A percentile compares a stretch with the other conserved stretches of the same genome.
Conservation (phyloP, 2,888 invertebrate species). For the Cataglyphis cursor region DNA sequence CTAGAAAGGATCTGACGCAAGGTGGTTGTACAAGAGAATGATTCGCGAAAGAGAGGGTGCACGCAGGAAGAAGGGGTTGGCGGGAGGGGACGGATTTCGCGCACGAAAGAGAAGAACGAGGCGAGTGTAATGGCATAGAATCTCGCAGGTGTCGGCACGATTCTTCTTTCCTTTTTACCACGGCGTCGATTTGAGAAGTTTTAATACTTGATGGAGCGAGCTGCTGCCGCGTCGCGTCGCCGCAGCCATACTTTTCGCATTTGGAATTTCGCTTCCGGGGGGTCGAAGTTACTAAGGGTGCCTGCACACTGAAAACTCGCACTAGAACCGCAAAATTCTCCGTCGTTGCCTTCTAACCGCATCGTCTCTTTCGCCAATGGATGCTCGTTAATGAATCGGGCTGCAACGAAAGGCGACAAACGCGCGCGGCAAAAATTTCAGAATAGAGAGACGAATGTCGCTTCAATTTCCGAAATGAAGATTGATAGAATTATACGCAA, state of each 20-base stretch:
- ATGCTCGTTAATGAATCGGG: constrained; percentile 15
- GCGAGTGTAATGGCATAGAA: constrained; percentile 74
- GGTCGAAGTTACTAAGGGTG: neutral
- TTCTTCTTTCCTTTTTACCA: constrained; percentile 75
- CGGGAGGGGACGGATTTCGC: constrained; percentile 22
- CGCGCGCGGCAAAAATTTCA: constrained; percentile 18
- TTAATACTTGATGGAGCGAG: constrained; percentile 81
- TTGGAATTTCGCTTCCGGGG: constrained; percentile 49
- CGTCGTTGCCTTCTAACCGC: constrained; percentile 5
- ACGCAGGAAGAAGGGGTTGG: neutral
- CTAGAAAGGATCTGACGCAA: constrained; percentile 42
- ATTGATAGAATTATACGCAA: neutral
- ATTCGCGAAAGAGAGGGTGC: constrained; percentile 21
- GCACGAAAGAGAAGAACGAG: constrained; percentile 46
- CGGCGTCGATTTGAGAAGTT: constrained; percentile 81
- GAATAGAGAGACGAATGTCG: neutral
- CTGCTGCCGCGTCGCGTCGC: constrained; percentile 49
- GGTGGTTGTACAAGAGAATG: constrained; percentile 39
- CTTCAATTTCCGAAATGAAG: neutral
- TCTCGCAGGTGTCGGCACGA: constrained; percentile 75
- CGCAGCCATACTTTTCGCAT: constrained; percentile 59
- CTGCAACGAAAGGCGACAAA: neutral
- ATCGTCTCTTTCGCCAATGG: constrained; percentile 8
- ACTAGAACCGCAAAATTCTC: neutral
- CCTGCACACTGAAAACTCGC: constrained; percentile 32